Evolutionary conservation across 2,113 vertebrate genomes (phyloP), one percentile per base, ranked within the genome.

Genomic region (Nerophis ophidion): DNA sequence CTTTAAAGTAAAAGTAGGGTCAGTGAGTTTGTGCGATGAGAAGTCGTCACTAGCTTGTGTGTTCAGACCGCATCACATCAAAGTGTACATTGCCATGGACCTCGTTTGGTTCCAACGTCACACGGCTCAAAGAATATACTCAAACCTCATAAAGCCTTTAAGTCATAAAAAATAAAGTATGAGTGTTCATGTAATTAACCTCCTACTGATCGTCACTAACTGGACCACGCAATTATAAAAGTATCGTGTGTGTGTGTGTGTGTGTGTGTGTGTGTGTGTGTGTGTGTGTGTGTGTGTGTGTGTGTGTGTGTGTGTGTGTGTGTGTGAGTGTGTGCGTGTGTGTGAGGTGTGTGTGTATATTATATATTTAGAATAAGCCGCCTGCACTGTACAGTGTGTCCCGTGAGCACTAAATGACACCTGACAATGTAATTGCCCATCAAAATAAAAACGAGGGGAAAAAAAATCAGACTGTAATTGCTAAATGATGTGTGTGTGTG

Each of bases 391-490:
- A 45, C 45, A 59, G 57, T 12, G 45, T n/a, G 15, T 19, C 2
- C 5, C 44, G 5, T 16, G 15, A 17, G 8, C 10, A 26, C 0
- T 59, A 59, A 48, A 59, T 44, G 57, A 59, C 44, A 59, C 57
- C 57, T 59, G 45, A 59, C 44, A 47, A 47, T 59, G 26, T 73
- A 48, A 44, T n/a, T 55, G 42, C 48, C 57, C 46, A 63, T 8
- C 66, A 44, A 61, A 71, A 56, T 35, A 53, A 64, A 76, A 70
- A 52, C 52, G 16, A 16, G 38, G 54, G 67, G 33, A 42, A 10
- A 57, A 26, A 26, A 70, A 60, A 60, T 62, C 49, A 57, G 75
- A 76, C 70, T 55, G 61, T 67, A 66, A 79, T 76, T 72, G 75
- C 70, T 60, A 69, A 65, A 76, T 61, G 33, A 70, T 54, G 51